phyloP scores from a whole-genome alignment of 2,113 vertebrate species.

The Oreotrochilus melanogaster region DNA sequence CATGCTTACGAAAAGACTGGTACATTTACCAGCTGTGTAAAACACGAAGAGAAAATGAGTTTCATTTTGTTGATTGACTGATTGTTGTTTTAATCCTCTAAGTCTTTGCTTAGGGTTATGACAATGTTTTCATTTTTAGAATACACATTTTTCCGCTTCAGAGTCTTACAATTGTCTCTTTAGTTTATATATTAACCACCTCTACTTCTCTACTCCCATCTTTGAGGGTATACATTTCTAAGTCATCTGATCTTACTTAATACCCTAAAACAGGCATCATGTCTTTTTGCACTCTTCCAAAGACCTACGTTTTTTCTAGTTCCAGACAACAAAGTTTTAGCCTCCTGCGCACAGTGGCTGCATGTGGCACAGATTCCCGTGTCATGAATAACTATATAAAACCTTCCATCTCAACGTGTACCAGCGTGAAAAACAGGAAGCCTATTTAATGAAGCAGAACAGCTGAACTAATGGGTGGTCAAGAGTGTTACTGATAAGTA shows the following conservation, averaged over 20 bases:
- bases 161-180: not conserved
- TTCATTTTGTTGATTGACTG: not conserved
- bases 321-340: not conserved
- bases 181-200: not conserved
- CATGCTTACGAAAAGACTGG: not conserved
- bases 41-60: not conserved
- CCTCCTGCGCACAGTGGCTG: not conserved
- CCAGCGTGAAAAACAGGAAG: constrained; percentile 24
- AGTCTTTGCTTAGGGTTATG: not conserved
- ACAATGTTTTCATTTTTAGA: not conserved
- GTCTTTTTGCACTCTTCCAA: not conserved
- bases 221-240: not conserved
- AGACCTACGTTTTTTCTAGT: not conserved
- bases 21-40: not conserved
- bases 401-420: not conserved
- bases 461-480: constrained; percentile 11
- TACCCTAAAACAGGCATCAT: not conserved
- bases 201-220: not conserved
- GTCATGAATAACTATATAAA: not conserved
- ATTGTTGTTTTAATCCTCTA: not conserved
- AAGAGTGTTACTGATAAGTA: not conserved
- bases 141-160: not conserved
- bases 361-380: not conserved
- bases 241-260: not conserved
- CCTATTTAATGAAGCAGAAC: not conserved